phyloP scores from a whole-genome alignment of 2,888 invertebrate species.

The Agrotis puta region DNA sequence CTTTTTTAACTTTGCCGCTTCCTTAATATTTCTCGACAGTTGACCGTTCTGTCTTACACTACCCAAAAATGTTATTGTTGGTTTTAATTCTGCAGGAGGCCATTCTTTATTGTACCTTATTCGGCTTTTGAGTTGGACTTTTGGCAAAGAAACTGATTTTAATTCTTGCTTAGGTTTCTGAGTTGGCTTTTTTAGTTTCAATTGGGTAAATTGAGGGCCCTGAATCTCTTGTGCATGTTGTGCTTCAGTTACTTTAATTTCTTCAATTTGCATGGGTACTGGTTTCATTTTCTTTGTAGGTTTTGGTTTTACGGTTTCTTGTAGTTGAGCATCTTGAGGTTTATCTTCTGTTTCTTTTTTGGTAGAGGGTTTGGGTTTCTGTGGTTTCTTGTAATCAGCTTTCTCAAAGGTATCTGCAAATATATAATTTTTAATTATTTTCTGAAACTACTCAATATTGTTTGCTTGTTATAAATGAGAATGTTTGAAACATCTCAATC shows the following conservation, averaged over 20 bases:
- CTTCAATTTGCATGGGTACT: conserved; percentile 91
- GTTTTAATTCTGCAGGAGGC: conserved; percentile 91
- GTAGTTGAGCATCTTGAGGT: conserved; percentile 13
- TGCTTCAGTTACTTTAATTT: conserved; percentile 91
- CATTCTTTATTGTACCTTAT: conserved; percentile 92
- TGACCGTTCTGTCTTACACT: conserved; percentile 92
- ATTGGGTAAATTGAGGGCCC: conserved; percentile 92
- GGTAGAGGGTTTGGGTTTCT: conserved; percentile 15
- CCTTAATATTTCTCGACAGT: conserved; percentile 93
- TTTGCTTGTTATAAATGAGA: no score
- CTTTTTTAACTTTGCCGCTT: conserved; percentile 92
- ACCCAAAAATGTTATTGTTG: conserved; percentile 89
- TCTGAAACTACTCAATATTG: background rate
- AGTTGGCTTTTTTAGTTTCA: conserved; percentile 92
- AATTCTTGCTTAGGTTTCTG: conserved; percentile 87
- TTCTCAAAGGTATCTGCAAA: conserved; percentile 32
- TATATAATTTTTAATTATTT: conserved; percentile 26
- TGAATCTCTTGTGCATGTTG: conserved; percentile 91
- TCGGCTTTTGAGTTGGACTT: conserved; percentile 93
- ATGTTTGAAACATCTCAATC: no score
- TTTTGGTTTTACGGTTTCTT: conserved; percentile 34
- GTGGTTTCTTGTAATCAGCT: conserved; percentile 51
- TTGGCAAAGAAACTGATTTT: conserved; percentile 89
- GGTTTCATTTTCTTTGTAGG: conserved; percentile 73
- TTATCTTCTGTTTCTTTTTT: conserved; percentile 37